Conservation (phyloP, 1,140 invertebrate genomes). For the Drosophila mayri region DNA sequence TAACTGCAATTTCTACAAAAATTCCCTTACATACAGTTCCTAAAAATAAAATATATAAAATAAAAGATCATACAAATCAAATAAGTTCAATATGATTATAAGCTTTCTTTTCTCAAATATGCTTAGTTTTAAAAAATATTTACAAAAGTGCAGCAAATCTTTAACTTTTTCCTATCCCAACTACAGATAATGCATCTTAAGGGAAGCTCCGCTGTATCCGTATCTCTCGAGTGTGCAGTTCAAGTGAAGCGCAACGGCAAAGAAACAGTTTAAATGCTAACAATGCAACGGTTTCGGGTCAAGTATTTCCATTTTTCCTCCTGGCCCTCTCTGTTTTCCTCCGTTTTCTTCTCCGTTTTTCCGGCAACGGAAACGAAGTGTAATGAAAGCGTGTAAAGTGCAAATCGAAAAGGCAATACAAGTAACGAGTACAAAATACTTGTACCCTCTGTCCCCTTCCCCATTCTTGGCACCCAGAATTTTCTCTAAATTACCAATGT, state of each 20-base stretch:
- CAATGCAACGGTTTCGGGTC: conserved; percentile 68
- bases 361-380: conserved; percentile 76
- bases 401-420: conserved; percentile 82
- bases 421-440: conserved; percentile 67
- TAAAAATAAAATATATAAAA: not conserved
- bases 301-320: conserved; percentile 52
- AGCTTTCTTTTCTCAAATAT: not conserved
- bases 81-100: not conserved
- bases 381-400: conserved; percentile 83
- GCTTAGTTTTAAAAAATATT: not conserved
- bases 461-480: conserved; percentile 3
- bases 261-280: conserved; percentile 69
- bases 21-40: too few species aligned
- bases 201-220: conserved; percentile 11
- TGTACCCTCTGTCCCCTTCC: not conserved
- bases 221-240: conserved; percentile 71
- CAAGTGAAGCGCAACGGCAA: conserved; percentile 55
- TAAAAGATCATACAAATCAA: not conserved
- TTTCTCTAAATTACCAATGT: conserved; percentile 78
- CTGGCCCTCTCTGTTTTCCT: conserved; percentile 7
- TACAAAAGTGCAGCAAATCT: not conserved
- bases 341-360: not conserved
- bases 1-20: too few species aligned
- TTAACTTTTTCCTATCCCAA: not conserved
- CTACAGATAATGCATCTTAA: not conserved